Conservation (phyloP, 2,797 vertebrate species). For the Salmo trutta region DNA sequence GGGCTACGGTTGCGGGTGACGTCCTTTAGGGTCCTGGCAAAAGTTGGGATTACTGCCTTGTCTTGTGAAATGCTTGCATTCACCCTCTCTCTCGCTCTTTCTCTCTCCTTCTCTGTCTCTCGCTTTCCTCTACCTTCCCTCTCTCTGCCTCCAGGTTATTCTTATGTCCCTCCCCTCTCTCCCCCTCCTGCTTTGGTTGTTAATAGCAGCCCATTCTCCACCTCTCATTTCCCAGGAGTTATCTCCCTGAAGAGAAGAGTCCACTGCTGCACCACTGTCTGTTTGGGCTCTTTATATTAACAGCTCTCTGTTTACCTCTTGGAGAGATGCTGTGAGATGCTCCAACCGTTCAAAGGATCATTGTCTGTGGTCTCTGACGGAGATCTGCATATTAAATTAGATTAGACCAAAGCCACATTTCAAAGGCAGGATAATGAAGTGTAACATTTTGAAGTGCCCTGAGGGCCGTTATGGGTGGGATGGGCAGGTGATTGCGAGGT, state of each 20-base stretch:
- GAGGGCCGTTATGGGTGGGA: constrained; percentile 37
- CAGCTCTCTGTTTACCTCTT: constrained; percentile 25
- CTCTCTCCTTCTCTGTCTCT: background rate
- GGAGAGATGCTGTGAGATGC: constrained; percentile 4
- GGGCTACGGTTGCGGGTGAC: no score
- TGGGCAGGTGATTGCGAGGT: constrained; percentile 38
- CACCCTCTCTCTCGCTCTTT: background rate
- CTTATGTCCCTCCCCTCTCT: constrained; percentile 27
- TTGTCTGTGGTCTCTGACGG: constrained; percentile 37
- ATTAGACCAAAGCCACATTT: constrained; percentile 53
- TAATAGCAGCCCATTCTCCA: constrained; percentile 15
- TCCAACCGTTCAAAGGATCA: constrained; percentile 37
- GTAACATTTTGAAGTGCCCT: constrained; percentile 34
- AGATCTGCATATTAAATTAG: constrained; percentile 53
- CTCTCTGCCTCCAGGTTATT: constrained; percentile 31
- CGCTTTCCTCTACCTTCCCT: constrained; percentile 7
- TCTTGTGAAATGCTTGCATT: no score
- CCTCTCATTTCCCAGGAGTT: constrained; percentile 26
- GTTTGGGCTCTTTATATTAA: constrained; percentile 20
- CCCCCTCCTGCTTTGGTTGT: background rate
- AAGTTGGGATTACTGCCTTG: no score
- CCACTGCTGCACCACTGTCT: constrained; percentile 32
- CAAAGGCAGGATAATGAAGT: constrained; percentile 41
- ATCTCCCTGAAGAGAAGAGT: constrained; percentile 18
- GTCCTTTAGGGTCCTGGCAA: no score